These are phyloP conservation scores for Eudyptes chrysolophus DNA, from an alignment of 2,113 vertebrate genomes.

Conservation along the genomic window DNA sequence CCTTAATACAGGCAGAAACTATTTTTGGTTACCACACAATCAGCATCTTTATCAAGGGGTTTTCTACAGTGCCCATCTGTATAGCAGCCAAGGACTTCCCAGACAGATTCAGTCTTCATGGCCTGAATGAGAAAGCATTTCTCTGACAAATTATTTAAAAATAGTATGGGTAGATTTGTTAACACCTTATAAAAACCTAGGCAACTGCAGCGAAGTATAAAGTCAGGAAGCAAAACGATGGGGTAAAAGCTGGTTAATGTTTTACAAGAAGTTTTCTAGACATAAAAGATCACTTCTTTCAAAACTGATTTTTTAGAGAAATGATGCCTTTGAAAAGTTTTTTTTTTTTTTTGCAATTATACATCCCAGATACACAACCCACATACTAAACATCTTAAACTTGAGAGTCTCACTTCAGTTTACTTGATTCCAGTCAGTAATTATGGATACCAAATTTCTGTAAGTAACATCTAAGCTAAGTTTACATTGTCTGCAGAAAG, in stretches of 20 bases:
- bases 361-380: background rate
- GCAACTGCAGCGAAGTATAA: conserved; percentile 30
- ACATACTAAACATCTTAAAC: background rate
- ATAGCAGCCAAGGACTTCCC: conserved; percentile 39
- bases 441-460: background rate
- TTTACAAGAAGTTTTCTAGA: background rate
- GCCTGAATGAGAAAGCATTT: conserved; percentile 39
- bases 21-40: conserved; percentile 43
- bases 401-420: background rate
- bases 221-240: background rate
- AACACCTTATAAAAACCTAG: conserved; percentile 46
- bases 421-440: background rate
- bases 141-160: conserved; percentile 57
- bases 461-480: background rate
- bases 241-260: background rate
- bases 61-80: conserved; percentile 22
- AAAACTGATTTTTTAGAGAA: background rate
- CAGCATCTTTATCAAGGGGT: conserved; percentile 42
- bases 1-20: conserved; percentile 19
- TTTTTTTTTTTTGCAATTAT: background rate
- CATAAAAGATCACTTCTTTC: background rate
- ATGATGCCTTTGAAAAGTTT: background rate
- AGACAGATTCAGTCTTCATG: background rate
- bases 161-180: conserved; percentile 30
- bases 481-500: conserved; percentile 11